Conservation (phyloP, 2,888 invertebrate species). For the Eupithecia subumbrata region DNA sequence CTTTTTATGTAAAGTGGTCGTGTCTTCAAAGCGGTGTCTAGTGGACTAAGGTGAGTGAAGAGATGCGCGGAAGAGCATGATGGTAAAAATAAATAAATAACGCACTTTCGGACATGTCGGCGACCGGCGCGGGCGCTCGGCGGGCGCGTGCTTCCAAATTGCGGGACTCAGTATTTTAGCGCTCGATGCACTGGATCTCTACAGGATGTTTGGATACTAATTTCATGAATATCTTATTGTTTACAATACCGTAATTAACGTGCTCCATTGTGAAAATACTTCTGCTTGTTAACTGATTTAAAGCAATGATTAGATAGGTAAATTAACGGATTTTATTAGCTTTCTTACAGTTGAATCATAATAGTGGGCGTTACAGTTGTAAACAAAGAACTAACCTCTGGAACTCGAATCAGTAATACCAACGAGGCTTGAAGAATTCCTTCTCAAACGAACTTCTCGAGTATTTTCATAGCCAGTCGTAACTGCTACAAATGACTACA, state of each 20-base stretch:
- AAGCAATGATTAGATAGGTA: conserved; percentile 15
- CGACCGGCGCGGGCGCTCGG: conserved; percentile 68
- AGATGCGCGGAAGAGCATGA: conserved; percentile 65
- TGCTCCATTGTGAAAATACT: conserved; percentile 32
- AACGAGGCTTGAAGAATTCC: conserved; percentile 5
- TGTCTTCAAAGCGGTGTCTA: conserved; percentile 76
- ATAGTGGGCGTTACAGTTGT: background rate
- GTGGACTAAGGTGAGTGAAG: conserved; percentile 68
- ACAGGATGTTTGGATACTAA: conserved; percentile 76
- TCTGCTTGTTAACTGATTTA: conserved; percentile 15
- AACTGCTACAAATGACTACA: conserved; percentile 13
- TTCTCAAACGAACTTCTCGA: background rate
- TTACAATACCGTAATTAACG: conserved; percentile 41
- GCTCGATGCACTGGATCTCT: conserved; percentile 57
- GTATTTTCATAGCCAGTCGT: conserved; percentile 13
- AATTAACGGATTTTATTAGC: background rate
- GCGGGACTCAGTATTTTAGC: conserved; percentile 66
- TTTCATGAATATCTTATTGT: conserved; percentile 59
- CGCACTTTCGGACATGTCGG: conserved; percentile 78
- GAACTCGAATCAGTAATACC: background rate
- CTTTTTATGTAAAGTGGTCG: conserved; percentile 59
- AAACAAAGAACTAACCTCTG: conserved; percentile 2
- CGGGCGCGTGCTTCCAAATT: conserved; percentile 71
- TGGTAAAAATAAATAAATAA: conserved; percentile 78
- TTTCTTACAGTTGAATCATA: background rate